Base-by-base conservation (phyloP, 1,140 invertebrate genomes). In the Nylanderia fulva region DNA sequence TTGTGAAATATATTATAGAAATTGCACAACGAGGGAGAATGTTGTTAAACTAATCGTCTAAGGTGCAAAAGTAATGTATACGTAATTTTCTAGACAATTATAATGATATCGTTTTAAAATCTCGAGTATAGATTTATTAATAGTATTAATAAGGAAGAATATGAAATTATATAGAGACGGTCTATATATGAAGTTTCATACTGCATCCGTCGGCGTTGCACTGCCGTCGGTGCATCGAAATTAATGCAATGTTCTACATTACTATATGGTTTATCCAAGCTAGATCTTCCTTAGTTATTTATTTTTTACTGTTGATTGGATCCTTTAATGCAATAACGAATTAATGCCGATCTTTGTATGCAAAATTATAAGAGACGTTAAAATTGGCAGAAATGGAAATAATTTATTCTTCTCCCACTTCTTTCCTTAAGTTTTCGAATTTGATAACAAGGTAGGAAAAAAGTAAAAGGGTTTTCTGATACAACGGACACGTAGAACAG, bases 191-290 rank as follows among this genome's bases (percentile, higher is more conserved):
- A 63, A 66, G 24, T 75, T 42, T 9, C 0, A 29, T 13, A 45
- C 15, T 29, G 29, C 39, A 68, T 68, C 75, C 76, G 61, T 68
- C 61, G 76, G 29, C 29, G 15, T 4, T 54, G 21, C 76, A 54
- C 68, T 45, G 45, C 63, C 61, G 76, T 54, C 63, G 45, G 29
- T 52, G 33, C 18, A 21, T 64, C 29, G n/a, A n/a, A 8, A 77
- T 11, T 11, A 13, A 45, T 15, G 27, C n/a, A 7, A 68, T 7
- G 42, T 56, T 80, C 7, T 13, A n/a, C 48, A 6, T 72, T 72
- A 15, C 33, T 8, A 6, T 2, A 15, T 5, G 8, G 15, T 54
- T 29, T 27, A 27, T 21, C 39, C 21, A 18, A 56, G 4, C 42
- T 11, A 11, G 1, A 27, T 39, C 6, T 77, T 6, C 3, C 39